phyloP scores from a whole-genome alignment of 2,113 vertebrate genomes.

The Spheniscus mendiculus region DNA sequence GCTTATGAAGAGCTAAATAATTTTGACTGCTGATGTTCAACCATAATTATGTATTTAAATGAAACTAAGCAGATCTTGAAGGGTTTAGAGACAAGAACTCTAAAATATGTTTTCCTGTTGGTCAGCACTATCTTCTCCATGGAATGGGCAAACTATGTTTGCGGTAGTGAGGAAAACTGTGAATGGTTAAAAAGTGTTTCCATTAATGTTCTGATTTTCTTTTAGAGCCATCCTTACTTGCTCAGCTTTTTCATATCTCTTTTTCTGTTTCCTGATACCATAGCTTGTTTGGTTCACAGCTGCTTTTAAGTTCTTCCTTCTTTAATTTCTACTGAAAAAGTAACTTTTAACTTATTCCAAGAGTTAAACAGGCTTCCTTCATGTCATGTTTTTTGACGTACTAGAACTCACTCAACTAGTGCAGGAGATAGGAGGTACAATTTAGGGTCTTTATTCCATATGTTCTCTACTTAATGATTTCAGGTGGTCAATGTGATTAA shows the following conservation, averaged over 20 bases:
- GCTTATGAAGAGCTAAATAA: background rate
- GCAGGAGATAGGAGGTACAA: background rate
- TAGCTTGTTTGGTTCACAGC: background rate
- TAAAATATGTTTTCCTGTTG: background rate
- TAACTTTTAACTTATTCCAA: background rate
- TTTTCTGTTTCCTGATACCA: background rate
- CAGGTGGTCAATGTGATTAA: background rate
- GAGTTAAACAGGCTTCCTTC: background rate
- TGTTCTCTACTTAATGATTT: background rate
- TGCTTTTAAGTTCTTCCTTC: background rate
- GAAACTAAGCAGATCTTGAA: background rate
- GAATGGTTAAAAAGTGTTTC: background rate
- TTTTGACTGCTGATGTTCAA: background rate
- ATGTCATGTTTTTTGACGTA: background rate
- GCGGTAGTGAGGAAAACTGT: background rate
- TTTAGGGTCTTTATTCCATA: background rate
- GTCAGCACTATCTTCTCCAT: background rate
- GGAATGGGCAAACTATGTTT: background rate
- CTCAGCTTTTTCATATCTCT: background rate
- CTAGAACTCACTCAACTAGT: background rate
- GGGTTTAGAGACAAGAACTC: background rate
- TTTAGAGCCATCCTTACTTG: background rate
- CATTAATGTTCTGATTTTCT: background rate
- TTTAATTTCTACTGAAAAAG: background rate
- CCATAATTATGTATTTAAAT: background rate